A percentile compares a stretch with the other conserved stretches of the same genome.
phyloP scores from a whole-genome alignment of 2,113 vertebrate species.

The Psilopogon haemacephalus region DNA sequence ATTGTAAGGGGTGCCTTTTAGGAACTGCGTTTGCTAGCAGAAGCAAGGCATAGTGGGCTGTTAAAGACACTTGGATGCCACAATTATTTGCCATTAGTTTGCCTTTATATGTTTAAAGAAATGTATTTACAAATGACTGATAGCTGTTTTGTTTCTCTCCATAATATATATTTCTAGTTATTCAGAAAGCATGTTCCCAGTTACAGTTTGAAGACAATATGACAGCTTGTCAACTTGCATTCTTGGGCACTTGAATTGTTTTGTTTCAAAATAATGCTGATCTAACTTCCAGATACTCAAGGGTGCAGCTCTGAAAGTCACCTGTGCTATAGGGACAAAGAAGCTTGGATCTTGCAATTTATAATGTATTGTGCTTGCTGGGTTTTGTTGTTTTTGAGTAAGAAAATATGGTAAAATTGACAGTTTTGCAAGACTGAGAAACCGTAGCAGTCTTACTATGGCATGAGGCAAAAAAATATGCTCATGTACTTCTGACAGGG shows the following conservation, averaged over 20 bases:
- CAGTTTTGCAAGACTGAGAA: neutral
- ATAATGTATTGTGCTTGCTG: neutral
- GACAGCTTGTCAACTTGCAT: neutral
- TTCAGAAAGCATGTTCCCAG: neutral
- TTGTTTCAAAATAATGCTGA: neutral
- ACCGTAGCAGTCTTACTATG: neutral
- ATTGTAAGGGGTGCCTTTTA: neutral
- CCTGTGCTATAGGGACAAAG: neutral
- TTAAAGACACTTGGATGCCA: neutral
- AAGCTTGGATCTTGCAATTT: neutral
- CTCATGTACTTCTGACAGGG: neutral
- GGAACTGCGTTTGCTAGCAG: neutral
- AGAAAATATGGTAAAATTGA: neutral
- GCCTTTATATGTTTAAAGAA: neutral
- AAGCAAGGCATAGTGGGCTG: neutral
- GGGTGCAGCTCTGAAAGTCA: constrained; percentile 12
- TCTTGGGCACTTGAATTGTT: neutral
- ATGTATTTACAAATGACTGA: neutral
- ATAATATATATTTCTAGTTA: neutral
- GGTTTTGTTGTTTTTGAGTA: neutral
- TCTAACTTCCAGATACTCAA: neutral
- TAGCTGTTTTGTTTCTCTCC: neutral
- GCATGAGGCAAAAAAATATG: neutral
- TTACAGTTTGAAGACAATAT: neutral
- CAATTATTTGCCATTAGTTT: neutral